Evolutionary conservation across 2,113 vertebrate species (phyloP), one percentile per base, ranked within the genome.

Genomic region (Tetraodon nigroviridis): DNA sequence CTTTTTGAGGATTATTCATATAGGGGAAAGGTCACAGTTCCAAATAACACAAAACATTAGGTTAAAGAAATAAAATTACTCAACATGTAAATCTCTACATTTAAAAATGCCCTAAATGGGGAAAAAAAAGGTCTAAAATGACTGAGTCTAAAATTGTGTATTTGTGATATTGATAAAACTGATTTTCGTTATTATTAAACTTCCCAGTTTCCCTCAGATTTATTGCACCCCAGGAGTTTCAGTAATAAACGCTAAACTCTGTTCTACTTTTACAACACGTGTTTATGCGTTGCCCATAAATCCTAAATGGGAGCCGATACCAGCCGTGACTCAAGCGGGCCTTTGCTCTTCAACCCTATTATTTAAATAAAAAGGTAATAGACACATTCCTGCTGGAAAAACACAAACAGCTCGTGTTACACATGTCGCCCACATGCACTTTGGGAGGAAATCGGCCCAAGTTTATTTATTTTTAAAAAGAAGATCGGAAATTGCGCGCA

Each of bases 401-500:
- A 78, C 54, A 67, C 69, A 78, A 72, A 76, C 67, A 55, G 55
- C 64, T 86, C 70, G 19, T 0, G 67, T 87, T 76, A 51, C 82
- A n/a, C 60, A 51, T 13, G 46, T 51, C 59, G 50, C 14, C 29
- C 20, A 18, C 57, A 65, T 41, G 24, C 63, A 29, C 41, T 59
- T 24, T 14, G 27, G 55, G 54, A 78, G 80, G 78, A 83, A 81
- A 82, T 81, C 54, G 63, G 45, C 7, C 0, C 42, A 17, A 58
- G 72, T 80, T 79, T 84, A 77, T 84, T 86, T 86, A 72, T 86
- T 84, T 76, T 84, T 18, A 71, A 4, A 32, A 16, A 46, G 66
- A 69, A 67, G 67, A n/a, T 48, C 64, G 73, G 74, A 82, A 81
- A 73, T 57, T 79, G 72, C 71, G 21, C 55, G 55, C 55, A 59